Base-by-base conservation (phyloP, 2,888 invertebrate species). In the Hydropsyche betteni region DNA sequence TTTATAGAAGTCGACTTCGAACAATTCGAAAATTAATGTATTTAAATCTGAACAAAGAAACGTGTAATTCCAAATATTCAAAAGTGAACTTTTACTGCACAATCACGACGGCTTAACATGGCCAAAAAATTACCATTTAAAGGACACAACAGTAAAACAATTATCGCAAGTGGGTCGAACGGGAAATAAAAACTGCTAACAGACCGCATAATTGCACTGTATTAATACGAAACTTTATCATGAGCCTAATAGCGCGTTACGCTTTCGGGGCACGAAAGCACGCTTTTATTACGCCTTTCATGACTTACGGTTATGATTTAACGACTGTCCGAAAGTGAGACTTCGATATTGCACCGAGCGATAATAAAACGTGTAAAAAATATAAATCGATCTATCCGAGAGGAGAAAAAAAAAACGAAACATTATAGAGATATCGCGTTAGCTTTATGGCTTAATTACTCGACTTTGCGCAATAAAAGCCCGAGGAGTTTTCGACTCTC, bases 401-500 rank as follows among this genome's bases (percentile, higher is more conserved):
- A 64, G 14, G 51, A 74, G 14, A 34, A 74, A 75, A 76, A 75
- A 75, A 24, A 75, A 78, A 53, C 74, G 69, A 68, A 68, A 69
- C 76, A 44, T 44, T 44, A 44, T 44, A 44, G 44, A 44, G 44
- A 44, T 44, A 44, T 12, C 36, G 64, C 34, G 64, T 44, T 44
- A 44, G 74, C 75, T 78, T 78, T 77, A 78, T 74, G 76, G 74
- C 78, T 77, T 78, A 78, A 78, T 78, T 77, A 78, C 74, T 77
- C 74, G 74, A 77, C 75, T 51, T 50, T 38, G 55, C 72, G 74
- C 53, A 75, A 76, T 76, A 76, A 76, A 76, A 73, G 53, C 69
- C 52, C 58, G 70, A 77, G 44, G 44, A 44, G 44, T 44, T 44
- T 24, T 64, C 64, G 64, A n/a, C 34, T 64, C 64, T 36, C 64